Evolutionary conservation across 2,888 invertebrate genomes (phyloP).

Genomic region (Nemotelus nigrinus): DNA sequence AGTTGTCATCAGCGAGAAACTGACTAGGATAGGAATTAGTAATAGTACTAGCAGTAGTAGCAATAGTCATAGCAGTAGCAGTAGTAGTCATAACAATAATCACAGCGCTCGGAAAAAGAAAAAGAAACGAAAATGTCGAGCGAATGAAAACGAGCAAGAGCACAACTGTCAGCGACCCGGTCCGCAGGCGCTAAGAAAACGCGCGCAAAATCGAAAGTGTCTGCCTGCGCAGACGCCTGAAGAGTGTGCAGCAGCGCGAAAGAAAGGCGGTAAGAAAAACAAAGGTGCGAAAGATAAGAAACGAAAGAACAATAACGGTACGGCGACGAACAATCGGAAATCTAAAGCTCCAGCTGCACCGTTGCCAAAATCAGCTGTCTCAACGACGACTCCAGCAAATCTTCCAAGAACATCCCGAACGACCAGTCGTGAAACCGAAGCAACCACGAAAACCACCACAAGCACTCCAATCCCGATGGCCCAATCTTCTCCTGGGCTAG

Average conservation of each 20-base stretch:
- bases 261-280: conserved; percentile 21
- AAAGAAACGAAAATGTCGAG: conserved; percentile 60
- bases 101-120: conserved; percentile 58
- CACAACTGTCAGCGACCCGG: conserved; percentile 59
- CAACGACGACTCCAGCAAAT: conserved; percentile 34
- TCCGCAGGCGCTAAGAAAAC: conserved; percentile 56
- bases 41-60: conserved; percentile 53
- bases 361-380: conserved; percentile 48
- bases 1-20: conserved; percentile 32
- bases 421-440: not conserved
- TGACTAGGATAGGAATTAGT: conserved; percentile 47
- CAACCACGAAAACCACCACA: conserved; percentile 21
- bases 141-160: conserved; percentile 59
- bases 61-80: conserved; percentile 52
- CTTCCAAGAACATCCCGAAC: conserved; percentile 17
- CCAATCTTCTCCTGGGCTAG: conserved; percentile 49
- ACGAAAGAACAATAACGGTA: conserved; percentile 49
- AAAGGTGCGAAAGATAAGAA: conserved; percentile 40
- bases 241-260: conserved; percentile 34
- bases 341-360: conserved; percentile 50
- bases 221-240: conserved; percentile 23
- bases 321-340: conserved; percentile 50
- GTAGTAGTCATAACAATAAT: conserved; percentile 51
- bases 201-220: conserved; percentile 49
- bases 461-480: conserved; percentile 15